These are phyloP conservation scores for Oreochromis spilurus DNA, from an alignment of 2,113 vertebrate genomes.

Conservation along the genomic window DNA sequence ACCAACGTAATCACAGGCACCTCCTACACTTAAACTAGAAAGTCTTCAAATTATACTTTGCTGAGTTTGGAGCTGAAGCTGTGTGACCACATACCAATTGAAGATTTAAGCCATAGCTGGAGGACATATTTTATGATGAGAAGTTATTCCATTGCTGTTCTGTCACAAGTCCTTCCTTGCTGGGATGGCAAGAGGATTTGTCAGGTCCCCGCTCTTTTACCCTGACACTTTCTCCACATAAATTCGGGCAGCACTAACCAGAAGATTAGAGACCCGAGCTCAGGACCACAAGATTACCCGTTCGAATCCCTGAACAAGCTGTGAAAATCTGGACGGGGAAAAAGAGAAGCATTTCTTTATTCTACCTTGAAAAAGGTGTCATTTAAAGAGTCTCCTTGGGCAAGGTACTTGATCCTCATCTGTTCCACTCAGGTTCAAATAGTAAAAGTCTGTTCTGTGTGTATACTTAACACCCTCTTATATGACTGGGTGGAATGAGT, in stretches of 20 bases:
- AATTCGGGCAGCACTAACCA: slow-evolving; percentile 8
- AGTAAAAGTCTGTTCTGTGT: slow-evolving; percentile 8
- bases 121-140: slow-evolving; percentile 40
- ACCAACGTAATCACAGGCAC: background rate
- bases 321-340: slow-evolving; percentile 6
- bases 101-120: slow-evolving; percentile 29
- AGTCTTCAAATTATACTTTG: slow-evolving; percentile 2
- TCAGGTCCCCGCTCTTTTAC: slow-evolving; percentile 8
- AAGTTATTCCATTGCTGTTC: slow-evolving; percentile 45
- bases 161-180: slow-evolving; percentile 7
- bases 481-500: background rate
- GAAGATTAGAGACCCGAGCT: slow-evolving; percentile 21
- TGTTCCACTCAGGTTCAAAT: background rate
- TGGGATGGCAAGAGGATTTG: slow-evolving; percentile 27
- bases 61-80: slow-evolving; percentile 21
- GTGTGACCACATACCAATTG: background rate
- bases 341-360: slow-evolving; percentile 18
- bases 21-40: slow-evolving; percentile 12
- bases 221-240: background rate
- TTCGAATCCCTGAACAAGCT: slow-evolving; percentile 12
- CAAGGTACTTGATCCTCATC: slow-evolving; percentile 12
- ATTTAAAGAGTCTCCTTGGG: slow-evolving; percentile 23
- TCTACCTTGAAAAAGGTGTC: background rate
- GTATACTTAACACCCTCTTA: background rate
- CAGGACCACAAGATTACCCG: slow-evolving; percentile 10